Percentiles rank a stretch among this genome's conserved stretches.
phyloP scores from a whole-genome alignment of 2,888 invertebrate species.

The Arge pagana region DNA sequence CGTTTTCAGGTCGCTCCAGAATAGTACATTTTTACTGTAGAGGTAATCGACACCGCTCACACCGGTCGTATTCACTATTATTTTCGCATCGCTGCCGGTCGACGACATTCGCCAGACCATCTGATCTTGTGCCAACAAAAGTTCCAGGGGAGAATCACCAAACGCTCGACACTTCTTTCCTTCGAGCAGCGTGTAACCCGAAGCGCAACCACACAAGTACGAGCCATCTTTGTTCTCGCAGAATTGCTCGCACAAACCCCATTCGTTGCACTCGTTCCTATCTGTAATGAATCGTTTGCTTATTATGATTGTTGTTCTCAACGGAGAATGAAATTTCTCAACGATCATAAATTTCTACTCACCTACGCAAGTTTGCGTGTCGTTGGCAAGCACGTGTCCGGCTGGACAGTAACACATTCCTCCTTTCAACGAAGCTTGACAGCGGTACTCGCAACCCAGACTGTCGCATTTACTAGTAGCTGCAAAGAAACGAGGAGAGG shows the following conservation, averaged over 20 bases:
- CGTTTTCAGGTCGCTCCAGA: slow-evolving; percentile 90
- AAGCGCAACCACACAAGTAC: slow-evolving; percentile 82
- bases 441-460: slow-evolving; percentile 87
- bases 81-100: slow-evolving; percentile 66
- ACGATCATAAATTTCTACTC: slow-evolving; percentile 40
- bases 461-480: slow-evolving; percentile 82
- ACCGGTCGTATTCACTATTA: slow-evolving; percentile 79
- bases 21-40: slow-evolving; percentile 74
- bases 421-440: slow-evolving; percentile 86
- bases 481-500: slow-evolving; percentile 51
- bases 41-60: slow-evolving; percentile 88
- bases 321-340: neutral
- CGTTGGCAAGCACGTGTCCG: slow-evolving; percentile 81
- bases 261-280: slow-evolving; percentile 88
- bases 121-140: slow-evolving; percentile 74
- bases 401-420: slow-evolving; percentile 89
- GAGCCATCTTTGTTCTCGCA: slow-evolving; percentile 88
- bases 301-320: neutral
- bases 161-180: slow-evolving; percentile 68
- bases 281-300: slow-evolving; percentile 64
- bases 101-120: slow-evolving; percentile 73
- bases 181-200: slow-evolving; percentile 73
- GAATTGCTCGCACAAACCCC: slow-evolving; percentile 94
- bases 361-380: slow-evolving; percentile 84
- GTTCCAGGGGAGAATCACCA: slow-evolving; percentile 64